These are phyloP conservation scores for Charina bottae DNA, from an alignment of 2,113 vertebrate species.

Conservation along the genomic window DNA sequence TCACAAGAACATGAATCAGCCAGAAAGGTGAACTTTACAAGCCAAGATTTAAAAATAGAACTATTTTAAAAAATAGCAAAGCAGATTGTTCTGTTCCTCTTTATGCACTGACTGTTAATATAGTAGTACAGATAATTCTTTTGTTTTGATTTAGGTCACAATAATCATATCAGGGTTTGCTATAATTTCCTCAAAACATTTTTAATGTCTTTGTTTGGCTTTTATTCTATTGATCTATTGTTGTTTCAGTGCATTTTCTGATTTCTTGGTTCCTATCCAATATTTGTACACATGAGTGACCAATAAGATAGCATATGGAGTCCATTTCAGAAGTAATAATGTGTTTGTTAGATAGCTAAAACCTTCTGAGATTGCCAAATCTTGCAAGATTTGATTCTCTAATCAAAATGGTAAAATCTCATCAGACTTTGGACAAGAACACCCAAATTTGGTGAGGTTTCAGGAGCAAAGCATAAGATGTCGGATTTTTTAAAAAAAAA, in stretches of 20 bases:
- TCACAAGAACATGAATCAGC: neutral
- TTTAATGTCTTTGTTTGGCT: neutral
- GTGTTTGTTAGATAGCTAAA: neutral
- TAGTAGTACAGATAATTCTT: neutral
- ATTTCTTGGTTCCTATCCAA: neutral
- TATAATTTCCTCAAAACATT: neutral
- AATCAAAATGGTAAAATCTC: neutral
- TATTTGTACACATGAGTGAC: neutral
- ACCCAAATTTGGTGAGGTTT: neutral
- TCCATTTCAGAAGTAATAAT: neutral
- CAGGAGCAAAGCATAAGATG: neutral
- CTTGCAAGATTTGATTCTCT: neutral
- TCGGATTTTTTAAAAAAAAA: neutral
- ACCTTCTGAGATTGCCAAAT: neutral
- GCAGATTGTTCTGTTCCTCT: slow-evolving; percentile 16
- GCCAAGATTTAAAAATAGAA: slow-evolving; percentile 25
- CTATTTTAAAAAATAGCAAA: slow-evolving; percentile 13
- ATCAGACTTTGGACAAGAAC: neutral
- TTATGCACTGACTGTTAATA: neutral
- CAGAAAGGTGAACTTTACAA: slow-evolving; percentile 29
- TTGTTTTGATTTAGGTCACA: neutral
- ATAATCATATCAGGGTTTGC: neutral
- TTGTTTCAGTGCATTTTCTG: neutral
- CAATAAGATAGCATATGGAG: neutral
- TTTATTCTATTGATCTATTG: neutral